A percentile compares a stretch with the other conserved stretches of the same genome.
phyloP scores from a whole-genome alignment of 1,140 invertebrate species.

The Parasteatoda tepidariorum region DNA sequence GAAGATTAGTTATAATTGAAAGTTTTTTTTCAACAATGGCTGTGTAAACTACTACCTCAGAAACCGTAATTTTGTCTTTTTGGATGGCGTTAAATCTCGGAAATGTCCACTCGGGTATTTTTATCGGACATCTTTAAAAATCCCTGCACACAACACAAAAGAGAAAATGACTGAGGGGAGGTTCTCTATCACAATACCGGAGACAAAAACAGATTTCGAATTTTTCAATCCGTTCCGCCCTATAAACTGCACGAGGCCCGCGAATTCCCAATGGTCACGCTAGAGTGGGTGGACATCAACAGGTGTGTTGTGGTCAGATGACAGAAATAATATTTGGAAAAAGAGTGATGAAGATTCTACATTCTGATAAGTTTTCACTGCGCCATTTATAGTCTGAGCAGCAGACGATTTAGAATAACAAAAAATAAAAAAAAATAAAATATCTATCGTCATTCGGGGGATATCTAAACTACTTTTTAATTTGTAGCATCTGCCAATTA shows the following conservation, averaged over 20 bases:
- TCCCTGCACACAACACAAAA: background rate
- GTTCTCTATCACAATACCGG: background rate
- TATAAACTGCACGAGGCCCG: background rate
- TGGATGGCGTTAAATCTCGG: background rate
- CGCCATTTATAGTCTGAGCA: no score
- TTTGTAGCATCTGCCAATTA: no score
- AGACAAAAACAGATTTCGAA: background rate
- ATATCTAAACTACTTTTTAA: no score
- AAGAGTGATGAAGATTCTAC: background rate
- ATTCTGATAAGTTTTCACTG: background rate
- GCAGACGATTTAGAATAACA: no score
- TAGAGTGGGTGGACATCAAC: background rate
- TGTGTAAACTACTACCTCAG: background rate
- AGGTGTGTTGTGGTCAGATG: background rate
- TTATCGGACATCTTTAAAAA: background rate
- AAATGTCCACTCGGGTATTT: background rate
- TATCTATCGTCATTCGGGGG: no score
- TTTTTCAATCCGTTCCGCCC: background rate
- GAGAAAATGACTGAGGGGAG: background rate
- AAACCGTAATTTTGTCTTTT: background rate
- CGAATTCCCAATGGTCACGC: background rate
- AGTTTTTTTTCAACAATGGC: background rate
- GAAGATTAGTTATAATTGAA: no score
- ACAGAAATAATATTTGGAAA: background rate
- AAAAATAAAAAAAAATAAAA: no score